Evolutionary conservation across 1,140 invertebrate genomes (phyloP).

Genomic region (Pristionchus pacificus): DNA sequence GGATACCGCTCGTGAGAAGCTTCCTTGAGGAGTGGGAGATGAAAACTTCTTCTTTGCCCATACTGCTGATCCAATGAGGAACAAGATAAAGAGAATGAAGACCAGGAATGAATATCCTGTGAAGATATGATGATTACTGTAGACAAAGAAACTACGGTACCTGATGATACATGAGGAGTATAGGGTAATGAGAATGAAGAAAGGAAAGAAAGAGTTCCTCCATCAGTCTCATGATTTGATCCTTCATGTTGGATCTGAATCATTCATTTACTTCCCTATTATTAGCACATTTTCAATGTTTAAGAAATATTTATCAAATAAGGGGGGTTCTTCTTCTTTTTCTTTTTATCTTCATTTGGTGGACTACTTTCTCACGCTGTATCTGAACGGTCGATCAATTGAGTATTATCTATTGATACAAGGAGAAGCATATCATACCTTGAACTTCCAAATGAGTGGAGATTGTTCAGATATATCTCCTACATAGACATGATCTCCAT

Average conservation of each 20-base stretch:
- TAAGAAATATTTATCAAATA: background rate
- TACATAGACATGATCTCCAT: slow-evolving; percentile 37
- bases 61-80: slow-evolving; percentile 1
- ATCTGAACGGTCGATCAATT: background rate
- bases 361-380: background rate
- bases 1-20: background rate
- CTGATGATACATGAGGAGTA: background rate
- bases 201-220: no score
- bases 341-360: background rate
- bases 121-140: background rate
- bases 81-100: background rate
- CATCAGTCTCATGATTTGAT: background rate
- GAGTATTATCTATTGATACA: background rate
- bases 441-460: slow-evolving; percentile 48
- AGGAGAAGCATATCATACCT: slow-evolving; percentile 19
- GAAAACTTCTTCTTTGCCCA: background rate
- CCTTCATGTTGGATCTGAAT: background rate
- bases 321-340: background rate
- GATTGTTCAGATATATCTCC: slow-evolving; percentile 48
- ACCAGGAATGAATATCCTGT: background rate
- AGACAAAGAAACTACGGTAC: background rate
- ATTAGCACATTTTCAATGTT: background rate
- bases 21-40: background rate
- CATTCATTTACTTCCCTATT: background rate
- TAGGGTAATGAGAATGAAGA: background rate